Conservation (phyloP, 2,888 invertebrate genomes). For the Habrosyne pyritoides region DNA sequence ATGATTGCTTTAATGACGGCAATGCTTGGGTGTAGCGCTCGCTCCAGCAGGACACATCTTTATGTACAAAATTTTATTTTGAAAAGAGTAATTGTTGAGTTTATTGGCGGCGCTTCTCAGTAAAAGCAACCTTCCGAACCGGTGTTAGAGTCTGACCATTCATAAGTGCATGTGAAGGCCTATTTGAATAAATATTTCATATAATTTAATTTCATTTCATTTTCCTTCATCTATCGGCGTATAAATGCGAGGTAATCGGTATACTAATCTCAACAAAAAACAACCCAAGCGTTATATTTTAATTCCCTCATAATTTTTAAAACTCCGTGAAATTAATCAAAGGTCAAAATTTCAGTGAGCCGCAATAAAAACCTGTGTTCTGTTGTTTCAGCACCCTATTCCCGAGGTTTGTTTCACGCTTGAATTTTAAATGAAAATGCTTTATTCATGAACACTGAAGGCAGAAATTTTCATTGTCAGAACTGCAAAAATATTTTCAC, state of each 20-base stretch:
- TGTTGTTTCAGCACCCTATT: slow-evolving; percentile 32
- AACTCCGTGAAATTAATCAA: slow-evolving; percentile 27
- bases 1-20: too few species aligned
- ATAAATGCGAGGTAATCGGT: not conserved
- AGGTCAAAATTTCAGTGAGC: slow-evolving; percentile 15
- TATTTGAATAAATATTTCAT: too few species aligned
- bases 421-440: slow-evolving; percentile 50
- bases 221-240: not conserved
- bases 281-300: slow-evolving; percentile 12
- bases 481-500: slow-evolving; percentile 14
- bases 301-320: slow-evolving; percentile 20
- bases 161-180: too few species aligned
- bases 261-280: slow-evolving; percentile 11
- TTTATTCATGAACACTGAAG: slow-evolving; percentile 34
- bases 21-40: too few species aligned
- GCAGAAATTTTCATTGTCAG: slow-evolving; percentile 15
- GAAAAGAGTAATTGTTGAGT: too few species aligned
- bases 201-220: too few species aligned
- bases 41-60: too few species aligned
- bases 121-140: too few species aligned
- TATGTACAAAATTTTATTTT: too few species aligned
- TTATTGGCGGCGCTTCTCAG: too few species aligned
- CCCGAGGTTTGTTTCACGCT: slow-evolving; percentile 35
- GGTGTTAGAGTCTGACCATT: too few species aligned
- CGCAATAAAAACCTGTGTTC: slow-evolving; percentile 11